Conservation (phyloP, 2,797 vertebrate genomes). For the Rhinichthys osculus region DNA sequence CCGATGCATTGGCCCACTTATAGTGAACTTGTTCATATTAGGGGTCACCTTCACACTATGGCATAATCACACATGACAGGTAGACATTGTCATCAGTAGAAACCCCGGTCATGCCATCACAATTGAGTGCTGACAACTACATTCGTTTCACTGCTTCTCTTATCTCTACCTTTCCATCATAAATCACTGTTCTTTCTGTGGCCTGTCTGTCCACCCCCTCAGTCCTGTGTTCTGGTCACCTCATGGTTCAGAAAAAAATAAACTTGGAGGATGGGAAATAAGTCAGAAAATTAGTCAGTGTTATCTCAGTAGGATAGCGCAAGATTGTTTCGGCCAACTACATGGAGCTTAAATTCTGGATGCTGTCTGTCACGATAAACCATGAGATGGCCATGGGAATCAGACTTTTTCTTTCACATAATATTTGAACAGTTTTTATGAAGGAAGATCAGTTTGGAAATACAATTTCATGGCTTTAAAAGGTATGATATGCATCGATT, state of each 20-base stretch:
- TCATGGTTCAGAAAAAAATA: conserved; percentile 29
- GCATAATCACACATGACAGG: conserved; percentile 51
- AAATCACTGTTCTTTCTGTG: conserved; percentile 26
- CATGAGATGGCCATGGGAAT: conserved; percentile 3
- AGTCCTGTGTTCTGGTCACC: conserved; percentile 32
- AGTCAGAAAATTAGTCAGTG: conserved; percentile 21
- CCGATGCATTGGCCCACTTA: background rate
- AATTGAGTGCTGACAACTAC: conserved; percentile 54
- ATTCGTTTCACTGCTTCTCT: conserved; percentile 59
- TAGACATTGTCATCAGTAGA: conserved; percentile 60
- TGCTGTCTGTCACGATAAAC: conserved; percentile 15
- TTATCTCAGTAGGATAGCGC: conserved; percentile 30
- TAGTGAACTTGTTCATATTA: conserved; percentile 2
- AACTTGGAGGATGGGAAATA: conserved; percentile 28
- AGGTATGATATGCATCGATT: background rate
- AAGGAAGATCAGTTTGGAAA: background rate
- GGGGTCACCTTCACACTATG: conserved; percentile 63
- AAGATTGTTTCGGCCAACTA: conserved; percentile 32
- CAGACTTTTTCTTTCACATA: background rate
- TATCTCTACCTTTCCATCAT: conserved; percentile 47
- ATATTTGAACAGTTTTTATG: conserved; percentile 13
- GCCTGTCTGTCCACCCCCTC: conserved; percentile 38
- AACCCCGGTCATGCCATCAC: conserved; percentile 47
- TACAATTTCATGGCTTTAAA: conserved; percentile 7
- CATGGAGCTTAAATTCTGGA: conserved; percentile 25